Evolutionary conservation across 2,113 vertebrate species (phyloP), one percentile per base, ranked within the genome.

Genomic region (Glaucomys volans): DNA sequence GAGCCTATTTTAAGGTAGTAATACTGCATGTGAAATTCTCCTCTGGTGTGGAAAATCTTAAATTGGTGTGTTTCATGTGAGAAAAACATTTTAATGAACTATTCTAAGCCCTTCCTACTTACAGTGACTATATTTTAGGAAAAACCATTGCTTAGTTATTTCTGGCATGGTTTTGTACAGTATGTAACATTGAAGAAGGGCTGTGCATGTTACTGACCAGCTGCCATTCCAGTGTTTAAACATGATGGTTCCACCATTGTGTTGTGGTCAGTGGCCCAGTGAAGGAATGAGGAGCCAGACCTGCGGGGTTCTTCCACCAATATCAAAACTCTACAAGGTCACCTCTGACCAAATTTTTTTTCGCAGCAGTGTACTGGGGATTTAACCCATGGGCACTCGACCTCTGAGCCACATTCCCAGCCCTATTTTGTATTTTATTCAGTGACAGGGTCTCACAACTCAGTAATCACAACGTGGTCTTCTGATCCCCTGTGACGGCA

Each of bases 31-130:
- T 83, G 86, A 93, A 54, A 7, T 47, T 81, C 79, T 76, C 44
- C 77, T 91, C 30, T 76, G 16, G 17, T 95, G 84, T 95, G 59
- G 54, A 85, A 82, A 91, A 32, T 79, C 40, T 92, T 69, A 44
- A 71, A 95, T 54, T 54, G 20, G 11, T 91, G 8, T 71, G 44
- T 96, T 94, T 94, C 88, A 84, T 72, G 18, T 87, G 14, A 71
- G 14, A 81, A 54, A 85, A 96, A 75, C 69, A 24, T 90, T 93
- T 87, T 64, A 35, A 47, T 76, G 37, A 93, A 32, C 30, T 96
- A 3, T 85, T 85, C 40, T 93, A 54, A 93, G 37, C 35, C 71
- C 32, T 83, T 72, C 47, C 81, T 71, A 44, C 30, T 90, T 77
- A 54, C 2, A 64, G n/a, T 72, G 40, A 87, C 28, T 91, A 0